Percentiles rank a stretch among this genome's conserved stretches.
Conservation (phyloP, 1,140 invertebrate genomes). For the Temnothorax curvispinosus region DNA sequence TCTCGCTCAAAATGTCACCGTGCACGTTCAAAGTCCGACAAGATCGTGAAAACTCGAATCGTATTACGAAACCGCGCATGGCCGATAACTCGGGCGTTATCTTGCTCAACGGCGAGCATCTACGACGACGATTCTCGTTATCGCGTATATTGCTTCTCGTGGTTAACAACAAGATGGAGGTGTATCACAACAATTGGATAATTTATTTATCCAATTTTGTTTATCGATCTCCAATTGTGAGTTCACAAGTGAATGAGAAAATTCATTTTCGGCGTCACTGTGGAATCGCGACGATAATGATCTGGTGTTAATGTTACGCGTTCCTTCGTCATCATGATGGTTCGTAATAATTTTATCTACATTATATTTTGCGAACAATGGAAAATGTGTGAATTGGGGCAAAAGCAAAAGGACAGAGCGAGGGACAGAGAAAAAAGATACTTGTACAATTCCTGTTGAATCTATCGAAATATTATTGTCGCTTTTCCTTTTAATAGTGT, state of each 20-base stretch:
- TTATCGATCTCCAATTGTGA: not conserved
- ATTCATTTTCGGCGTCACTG: not conserved
- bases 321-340: not conserved
- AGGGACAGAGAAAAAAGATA: not conserved
- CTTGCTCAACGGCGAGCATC: not conserved
- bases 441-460: not conserved
- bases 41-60: not conserved
- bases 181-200: not conserved
- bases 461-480: no score
- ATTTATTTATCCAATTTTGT: not conserved
- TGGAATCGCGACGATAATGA: not conserved
- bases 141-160: not conserved
- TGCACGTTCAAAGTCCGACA: constrained; percentile 46
- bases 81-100: constrained; percentile 40
- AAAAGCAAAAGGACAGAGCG: not conserved
- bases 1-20: constrained; percentile 50
- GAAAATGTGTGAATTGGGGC: not conserved
- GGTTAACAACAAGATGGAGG: not conserved
- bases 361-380: not conserved
- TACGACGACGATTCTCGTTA: constrained; percentile 26
- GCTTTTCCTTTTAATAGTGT: no score
- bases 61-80: constrained; percentile 29
- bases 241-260: not conserved
- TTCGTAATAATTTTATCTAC: not conserved
- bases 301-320: not conserved